Conservation (phyloP, 2,888 invertebrate genomes). For the Stenolophus ochropezus region DNA sequence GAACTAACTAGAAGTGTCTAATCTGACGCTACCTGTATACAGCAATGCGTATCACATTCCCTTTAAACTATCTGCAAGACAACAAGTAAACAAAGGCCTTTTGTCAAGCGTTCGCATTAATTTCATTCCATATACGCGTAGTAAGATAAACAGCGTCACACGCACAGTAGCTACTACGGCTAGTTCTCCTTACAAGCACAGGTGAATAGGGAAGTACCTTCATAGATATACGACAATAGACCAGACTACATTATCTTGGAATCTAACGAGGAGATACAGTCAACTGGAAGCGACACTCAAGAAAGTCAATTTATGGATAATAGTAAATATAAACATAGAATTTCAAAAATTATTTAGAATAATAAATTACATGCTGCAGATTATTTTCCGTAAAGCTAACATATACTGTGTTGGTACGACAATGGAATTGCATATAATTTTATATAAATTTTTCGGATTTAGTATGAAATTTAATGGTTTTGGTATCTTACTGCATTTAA, state of each 20-base stretch:
- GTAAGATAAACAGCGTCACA: constrained; percentile 25
- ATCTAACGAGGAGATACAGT: not conserved
- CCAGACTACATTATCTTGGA: not conserved
- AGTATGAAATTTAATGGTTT: too few relatives aligned
- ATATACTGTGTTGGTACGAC: too few relatives aligned
- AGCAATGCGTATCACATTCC: constrained; percentile 20
- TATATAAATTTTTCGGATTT: too few relatives aligned
- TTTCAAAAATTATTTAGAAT: not conserved
- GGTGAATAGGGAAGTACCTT: not conserved
- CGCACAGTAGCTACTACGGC: not conserved
- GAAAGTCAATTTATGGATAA: too few relatives aligned
- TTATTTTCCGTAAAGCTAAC: too few relatives aligned
- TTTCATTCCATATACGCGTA: constrained; percentile 7
- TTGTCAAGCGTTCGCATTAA: constrained; percentile 25
- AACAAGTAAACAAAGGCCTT: constrained; percentile 35
- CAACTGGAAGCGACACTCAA: too few relatives aligned
- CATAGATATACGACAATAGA: not conserved
- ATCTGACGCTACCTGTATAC: not conserved
- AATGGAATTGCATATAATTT: too few relatives aligned
- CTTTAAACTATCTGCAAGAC: constrained; percentile 16
- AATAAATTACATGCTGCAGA: too few relatives aligned
- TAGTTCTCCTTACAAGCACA: not conserved
- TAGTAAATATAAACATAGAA: too few relatives aligned
- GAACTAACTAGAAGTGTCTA: too few relatives aligned
- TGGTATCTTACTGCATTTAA: too few relatives aligned